phyloP scores from a whole-genome alignment of 2,797 vertebrate genomes.

The Hyperoplus immaculatus region DNA sequence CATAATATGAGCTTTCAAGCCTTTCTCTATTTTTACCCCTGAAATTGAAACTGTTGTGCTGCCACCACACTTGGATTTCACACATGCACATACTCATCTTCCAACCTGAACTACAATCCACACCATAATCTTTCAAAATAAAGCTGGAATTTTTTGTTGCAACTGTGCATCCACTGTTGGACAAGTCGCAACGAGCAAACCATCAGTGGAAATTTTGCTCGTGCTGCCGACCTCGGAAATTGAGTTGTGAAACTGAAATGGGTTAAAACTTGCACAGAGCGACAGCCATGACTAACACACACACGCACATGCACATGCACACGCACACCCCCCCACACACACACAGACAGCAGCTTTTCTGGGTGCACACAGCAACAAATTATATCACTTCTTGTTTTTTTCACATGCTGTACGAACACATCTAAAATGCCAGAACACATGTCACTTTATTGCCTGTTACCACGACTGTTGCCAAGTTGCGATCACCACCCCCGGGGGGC shows the following conservation, averaged over 20 bases:
- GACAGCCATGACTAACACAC: slow-evolving; percentile 13
- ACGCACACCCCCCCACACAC: too few relatives aligned
- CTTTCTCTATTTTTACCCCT: slow-evolving; percentile 70
- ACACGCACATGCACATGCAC: not conserved
- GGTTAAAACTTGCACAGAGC: slow-evolving; percentile 38
- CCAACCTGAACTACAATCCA: slow-evolving; percentile 46
- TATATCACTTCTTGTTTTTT: slow-evolving; percentile 24
- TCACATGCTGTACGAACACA: slow-evolving; percentile 31
- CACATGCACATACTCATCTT: slow-evolving; percentile 29
- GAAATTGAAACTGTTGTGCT: slow-evolving; percentile 52
- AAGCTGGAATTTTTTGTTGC: slow-evolving; percentile 45
- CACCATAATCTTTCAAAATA: slow-evolving; percentile 22
- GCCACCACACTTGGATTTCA: slow-evolving; percentile 30
- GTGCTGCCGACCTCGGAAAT: slow-evolving; percentile 11
- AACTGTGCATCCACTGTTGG: slow-evolving; percentile 36
- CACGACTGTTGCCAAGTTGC: slow-evolving; percentile 49
- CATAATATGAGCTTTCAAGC: slow-evolving; percentile 72
- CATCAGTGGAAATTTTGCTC: slow-evolving; percentile 5
- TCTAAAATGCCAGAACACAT: slow-evolving; percentile 48
- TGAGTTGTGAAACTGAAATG: slow-evolving; percentile 32
- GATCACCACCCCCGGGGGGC: slow-evolving; percentile 57
- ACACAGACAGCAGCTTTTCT: too few relatives aligned
- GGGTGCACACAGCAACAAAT: not conserved
- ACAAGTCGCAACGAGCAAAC: slow-evolving; percentile 56
- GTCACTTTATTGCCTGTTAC: slow-evolving; percentile 61